Conservation (phyloP, 2,113 vertebrate species). For the Turdus rufiventris region DNA sequence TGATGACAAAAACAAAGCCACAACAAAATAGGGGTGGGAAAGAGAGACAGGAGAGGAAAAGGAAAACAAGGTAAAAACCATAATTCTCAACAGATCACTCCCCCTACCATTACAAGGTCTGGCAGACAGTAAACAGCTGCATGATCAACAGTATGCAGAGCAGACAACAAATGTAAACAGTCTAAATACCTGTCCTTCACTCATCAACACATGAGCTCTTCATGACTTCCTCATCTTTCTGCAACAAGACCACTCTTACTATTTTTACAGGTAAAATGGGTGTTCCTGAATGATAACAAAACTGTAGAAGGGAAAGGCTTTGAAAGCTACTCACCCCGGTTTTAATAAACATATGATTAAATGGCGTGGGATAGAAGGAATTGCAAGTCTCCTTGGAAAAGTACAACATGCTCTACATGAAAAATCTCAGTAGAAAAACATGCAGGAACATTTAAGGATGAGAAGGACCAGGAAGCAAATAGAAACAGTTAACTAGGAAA, state of each 20-base stretch:
- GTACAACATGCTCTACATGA: not conserved
- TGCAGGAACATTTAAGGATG: not conserved
- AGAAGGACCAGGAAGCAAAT: not conserved
- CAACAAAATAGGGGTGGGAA: not conserved
- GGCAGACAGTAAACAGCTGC: not conserved
- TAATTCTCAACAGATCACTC: not conserved
- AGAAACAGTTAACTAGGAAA: not conserved
- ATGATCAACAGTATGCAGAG: not conserved
- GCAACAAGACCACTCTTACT: not conserved
- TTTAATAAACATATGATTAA: not conserved
- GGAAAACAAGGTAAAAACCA: accelerated
- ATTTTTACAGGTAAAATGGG: not conserved
- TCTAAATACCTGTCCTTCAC: not conserved
- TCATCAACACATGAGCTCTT: not conserved
- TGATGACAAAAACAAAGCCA: not conserved
- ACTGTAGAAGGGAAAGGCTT: not conserved
- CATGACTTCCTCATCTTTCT: not conserved
- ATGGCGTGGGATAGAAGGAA: not conserved
- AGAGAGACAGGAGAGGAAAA: not conserved
- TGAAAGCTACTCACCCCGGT: not conserved
- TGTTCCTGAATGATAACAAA: not conserved
- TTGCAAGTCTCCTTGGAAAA: not conserved
- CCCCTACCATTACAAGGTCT: not conserved
- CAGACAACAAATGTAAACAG: not conserved
- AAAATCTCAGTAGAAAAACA: not conserved